Evolutionary conservation across 2,797 vertebrate species (phyloP).

Genomic region (Megalops cyprinoides): DNA sequence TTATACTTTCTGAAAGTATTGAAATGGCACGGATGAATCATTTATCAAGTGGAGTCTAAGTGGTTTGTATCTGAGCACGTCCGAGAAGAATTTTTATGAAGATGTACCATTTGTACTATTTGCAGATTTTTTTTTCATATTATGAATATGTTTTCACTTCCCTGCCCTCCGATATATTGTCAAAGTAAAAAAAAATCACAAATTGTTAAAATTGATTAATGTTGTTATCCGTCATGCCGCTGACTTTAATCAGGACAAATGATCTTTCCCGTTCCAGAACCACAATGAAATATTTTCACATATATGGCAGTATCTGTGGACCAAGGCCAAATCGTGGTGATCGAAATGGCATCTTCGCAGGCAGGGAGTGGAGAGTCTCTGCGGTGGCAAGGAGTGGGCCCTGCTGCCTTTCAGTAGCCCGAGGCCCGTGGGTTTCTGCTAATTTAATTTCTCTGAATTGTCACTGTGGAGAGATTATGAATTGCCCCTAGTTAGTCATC

Average conservation of each 20-base stretch:
- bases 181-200: not conserved
- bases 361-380: not conserved
- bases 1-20: not conserved
- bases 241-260: slow-evolving; percentile 26
- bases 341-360: not conserved
- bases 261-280: slow-evolving; percentile 21
- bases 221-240: not conserved
- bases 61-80: not conserved
- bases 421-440: slow-evolving; percentile 26
- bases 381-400: not conserved
- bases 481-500: slow-evolving; percentile 38
- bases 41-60: not conserved
- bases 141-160: not conserved
- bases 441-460: slow-evolving; percentile 43
- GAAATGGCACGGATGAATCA: not conserved
- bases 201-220: not conserved
- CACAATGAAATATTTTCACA: not conserved
- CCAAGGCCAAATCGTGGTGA: not conserved
- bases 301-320: not conserved
- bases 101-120: not conserved
- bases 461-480: slow-evolving; percentile 31
- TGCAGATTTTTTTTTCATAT: not conserved
- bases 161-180: not conserved
- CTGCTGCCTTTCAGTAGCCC: slow-evolving; percentile 42
- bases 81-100: too few species aligned